Conservation (phyloP, 2,113 vertebrate genomes). For the Buteo buteo region DNA sequence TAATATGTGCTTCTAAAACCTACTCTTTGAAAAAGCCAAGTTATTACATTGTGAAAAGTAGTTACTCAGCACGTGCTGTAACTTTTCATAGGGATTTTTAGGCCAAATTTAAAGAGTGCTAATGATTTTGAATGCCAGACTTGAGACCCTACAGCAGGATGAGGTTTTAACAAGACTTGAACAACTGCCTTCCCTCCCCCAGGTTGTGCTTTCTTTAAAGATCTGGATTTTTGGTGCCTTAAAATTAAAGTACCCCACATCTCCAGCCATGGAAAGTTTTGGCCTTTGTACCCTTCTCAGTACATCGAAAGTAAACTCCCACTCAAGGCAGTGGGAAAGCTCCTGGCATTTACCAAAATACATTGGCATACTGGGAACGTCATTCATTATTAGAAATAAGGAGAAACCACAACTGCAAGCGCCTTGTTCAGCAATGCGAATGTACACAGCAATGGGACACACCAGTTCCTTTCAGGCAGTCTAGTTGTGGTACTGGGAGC, state of each 20-base stretch:
- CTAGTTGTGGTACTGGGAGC: neutral
- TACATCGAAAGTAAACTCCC: neutral
- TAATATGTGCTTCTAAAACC: slow-evolving; percentile 39
- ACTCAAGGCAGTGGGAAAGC: neutral
- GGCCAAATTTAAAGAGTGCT: slow-evolving; percentile 53
- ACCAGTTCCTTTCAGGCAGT: neutral
- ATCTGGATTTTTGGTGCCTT: neutral
- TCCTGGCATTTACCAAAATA: neutral
- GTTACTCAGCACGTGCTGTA: slow-evolving; percentile 55
- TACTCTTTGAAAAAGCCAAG: slow-evolving; percentile 37
- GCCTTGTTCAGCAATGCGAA: neutral
- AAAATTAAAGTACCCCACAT: neutral
- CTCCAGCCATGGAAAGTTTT: neutral
- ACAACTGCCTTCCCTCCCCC: neutral
- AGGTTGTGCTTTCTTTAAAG: neutral
- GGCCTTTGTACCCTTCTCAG: neutral
- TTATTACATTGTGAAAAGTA: slow-evolving; percentile 54
- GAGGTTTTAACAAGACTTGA: slow-evolving; percentile 40
- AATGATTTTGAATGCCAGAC: slow-evolving; percentile 50
- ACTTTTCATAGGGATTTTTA: slow-evolving; percentile 47
- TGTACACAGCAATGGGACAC: fast-evolving
- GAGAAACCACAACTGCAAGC: neutral
- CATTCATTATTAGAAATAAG: neutral
- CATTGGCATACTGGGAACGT: neutral
- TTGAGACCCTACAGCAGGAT: slow-evolving; percentile 44